Evolutionary conservation across 2,113 vertebrate species (phyloP).

Genomic region (Seriola quinqueradiata): DNA sequence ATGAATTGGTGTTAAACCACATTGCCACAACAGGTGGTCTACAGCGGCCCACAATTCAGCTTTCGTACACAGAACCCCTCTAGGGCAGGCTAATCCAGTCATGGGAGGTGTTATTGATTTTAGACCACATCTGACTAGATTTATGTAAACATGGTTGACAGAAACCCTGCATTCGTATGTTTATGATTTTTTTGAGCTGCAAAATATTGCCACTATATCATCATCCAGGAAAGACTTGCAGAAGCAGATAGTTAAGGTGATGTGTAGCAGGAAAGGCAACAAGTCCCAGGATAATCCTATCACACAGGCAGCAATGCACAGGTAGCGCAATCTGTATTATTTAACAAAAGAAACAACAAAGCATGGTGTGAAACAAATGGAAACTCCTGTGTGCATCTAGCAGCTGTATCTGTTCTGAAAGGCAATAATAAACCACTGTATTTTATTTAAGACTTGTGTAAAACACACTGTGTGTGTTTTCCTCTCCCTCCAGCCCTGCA

Average conservation of each 20-base stretch:
- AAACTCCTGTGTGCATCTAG: neutral
- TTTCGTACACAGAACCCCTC: neutral
- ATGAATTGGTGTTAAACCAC: neutral
- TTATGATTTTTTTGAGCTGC: neutral
- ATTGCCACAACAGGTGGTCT: neutral
- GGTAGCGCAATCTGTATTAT: neutral
- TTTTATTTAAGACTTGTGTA: neutral
- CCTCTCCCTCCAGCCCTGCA: constrained; percentile 88
- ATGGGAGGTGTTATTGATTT: neutral
- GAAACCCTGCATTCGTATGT: neutral
- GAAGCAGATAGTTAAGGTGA: constrained; percentile 6
- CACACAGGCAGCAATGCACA: neutral
- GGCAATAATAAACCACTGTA: neutral
- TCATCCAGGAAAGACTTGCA: neutral
- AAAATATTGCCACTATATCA: neutral
- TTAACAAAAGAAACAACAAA: constrained; percentile 18
- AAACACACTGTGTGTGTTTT: neutral
- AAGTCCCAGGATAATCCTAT: constrained; percentile 30
- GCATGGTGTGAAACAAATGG: constrained; percentile 5
- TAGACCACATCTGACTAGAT: neutral
- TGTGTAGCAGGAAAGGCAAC: constrained; percentile 7
- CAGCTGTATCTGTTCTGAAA: neutral
- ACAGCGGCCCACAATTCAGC: neutral
- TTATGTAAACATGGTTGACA: neutral
- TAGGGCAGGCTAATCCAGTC: neutral